Evolutionary conservation across 2,113 vertebrate genomes (phyloP).

Genomic region (Percina caprodes): DNA sequence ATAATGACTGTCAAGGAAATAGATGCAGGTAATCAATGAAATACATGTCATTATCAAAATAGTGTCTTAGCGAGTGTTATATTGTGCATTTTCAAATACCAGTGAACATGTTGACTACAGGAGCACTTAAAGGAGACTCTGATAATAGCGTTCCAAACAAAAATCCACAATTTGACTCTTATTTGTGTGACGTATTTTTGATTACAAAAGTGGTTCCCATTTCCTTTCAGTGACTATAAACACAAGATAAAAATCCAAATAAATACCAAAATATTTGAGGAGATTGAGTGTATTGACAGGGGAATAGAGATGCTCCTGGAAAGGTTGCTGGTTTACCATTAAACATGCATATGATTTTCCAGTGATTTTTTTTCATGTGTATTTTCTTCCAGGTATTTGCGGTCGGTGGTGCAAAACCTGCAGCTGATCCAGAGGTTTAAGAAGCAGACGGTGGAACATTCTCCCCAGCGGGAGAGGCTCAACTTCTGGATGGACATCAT

Average conservation of each 20-base stretch:
- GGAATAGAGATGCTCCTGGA: background rate
- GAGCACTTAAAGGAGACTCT: background rate
- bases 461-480: slow-evolving; percentile 89
- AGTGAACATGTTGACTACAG: background rate
- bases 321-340: background rate
- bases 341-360: background rate
- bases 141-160: background rate
- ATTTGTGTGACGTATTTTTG: background rate
- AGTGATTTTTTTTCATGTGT: background rate
- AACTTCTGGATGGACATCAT: slow-evolving; percentile 99
- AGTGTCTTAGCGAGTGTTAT: background rate
- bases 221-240: background rate
- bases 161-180: background rate
- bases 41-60: background rate
- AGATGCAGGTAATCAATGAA: background rate
- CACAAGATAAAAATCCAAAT: background rate
- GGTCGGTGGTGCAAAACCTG: slow-evolving; percentile 94
- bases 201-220: background rate
- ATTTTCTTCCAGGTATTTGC: slow-evolving; percentile 89
- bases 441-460: slow-evolving; percentile 89
- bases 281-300: background rate
- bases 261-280: background rate
- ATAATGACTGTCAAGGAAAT: background rate
- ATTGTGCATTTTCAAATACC: background rate
- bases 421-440: slow-evolving; percentile 93